Conservation (phyloP, 92 coral and sea anemone genomes). For the Zoanthus solanderi region DNA sequence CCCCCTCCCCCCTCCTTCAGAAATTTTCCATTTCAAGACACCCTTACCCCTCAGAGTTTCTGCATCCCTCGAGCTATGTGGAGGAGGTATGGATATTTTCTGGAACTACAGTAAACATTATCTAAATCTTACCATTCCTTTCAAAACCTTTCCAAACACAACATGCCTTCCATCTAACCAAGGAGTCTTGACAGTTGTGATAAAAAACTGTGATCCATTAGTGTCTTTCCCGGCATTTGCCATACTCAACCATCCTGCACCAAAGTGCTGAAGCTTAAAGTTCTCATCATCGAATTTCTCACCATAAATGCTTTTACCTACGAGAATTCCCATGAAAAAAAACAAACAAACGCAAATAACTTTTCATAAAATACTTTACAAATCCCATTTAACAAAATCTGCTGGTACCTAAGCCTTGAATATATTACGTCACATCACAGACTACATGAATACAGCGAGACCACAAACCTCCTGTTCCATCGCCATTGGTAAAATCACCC, state of each 20-base stretch:
- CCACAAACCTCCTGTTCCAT: not conserved
- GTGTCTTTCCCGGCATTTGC: slow-evolving; percentile 98
- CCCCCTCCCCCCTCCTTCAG: too few relatives aligned
- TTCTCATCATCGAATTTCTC: not conserved
- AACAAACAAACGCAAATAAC: too few relatives aligned
- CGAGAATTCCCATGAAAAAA: not conserved
- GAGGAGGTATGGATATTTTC: not conserved
- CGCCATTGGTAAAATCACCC: slow-evolving; percentile 8
- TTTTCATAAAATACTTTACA: too few relatives aligned
- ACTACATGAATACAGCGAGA: too few relatives aligned
- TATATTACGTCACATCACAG: too few relatives aligned
- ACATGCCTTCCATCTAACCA: slow-evolving; percentile 98
- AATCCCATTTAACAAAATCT: too few relatives aligned
- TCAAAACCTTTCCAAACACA: slow-evolving; percentile 89
- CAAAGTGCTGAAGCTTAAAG: slow-evolving; percentile 39
- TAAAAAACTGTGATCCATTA: slow-evolving; percentile 96
- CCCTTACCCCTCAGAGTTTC: too few relatives aligned
- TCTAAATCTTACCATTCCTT: slow-evolving; percentile 83
- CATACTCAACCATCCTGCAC: slow-evolving; percentile 94
- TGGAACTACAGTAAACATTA: not conserved
- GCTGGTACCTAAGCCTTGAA: too few relatives aligned
- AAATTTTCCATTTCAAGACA: too few relatives aligned
- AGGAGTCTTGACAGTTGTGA: slow-evolving; percentile 86
- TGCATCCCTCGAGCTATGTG: too few relatives aligned
- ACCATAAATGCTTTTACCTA: slow-evolving; percentile 3